Conservation (phyloP, 2,113 vertebrate genomes). For the Sphyrna mokarran region DNA sequence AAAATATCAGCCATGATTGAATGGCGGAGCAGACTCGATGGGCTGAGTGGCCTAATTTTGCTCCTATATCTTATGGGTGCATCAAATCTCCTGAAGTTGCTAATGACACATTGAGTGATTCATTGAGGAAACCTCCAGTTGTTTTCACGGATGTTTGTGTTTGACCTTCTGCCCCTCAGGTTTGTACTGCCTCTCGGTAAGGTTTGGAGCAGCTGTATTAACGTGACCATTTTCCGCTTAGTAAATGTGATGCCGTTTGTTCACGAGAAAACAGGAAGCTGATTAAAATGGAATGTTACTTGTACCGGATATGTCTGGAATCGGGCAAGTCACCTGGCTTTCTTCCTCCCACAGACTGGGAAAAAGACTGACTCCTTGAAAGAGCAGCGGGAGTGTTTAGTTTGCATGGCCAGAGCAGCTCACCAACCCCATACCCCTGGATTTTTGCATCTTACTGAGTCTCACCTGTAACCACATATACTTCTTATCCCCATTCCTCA, state of each 20-base stretch:
- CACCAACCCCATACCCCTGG: background rate
- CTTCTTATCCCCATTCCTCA: background rate
- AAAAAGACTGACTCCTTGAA: background rate
- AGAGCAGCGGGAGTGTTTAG: background rate
- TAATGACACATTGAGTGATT: background rate
- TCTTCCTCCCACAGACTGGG: background rate
- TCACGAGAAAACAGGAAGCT: background rate
- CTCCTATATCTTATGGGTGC: background rate
- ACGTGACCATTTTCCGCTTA: background rate
- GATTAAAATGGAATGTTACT: background rate
- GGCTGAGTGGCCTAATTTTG: too few species aligned
- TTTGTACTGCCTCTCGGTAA: background rate
- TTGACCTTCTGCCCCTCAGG: background rate
- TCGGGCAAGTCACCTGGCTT: background rate
- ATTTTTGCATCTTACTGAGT: background rate
- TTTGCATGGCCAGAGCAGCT: background rate
- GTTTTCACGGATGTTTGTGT: background rate
- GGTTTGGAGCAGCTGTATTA: background rate
- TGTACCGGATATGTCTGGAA: background rate
- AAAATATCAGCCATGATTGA: too few species aligned
- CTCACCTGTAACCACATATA: background rate
- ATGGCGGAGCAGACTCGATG: too few species aligned
- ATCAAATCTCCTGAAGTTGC: background rate
- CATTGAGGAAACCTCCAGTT: background rate
- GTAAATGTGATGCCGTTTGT: background rate